These are phyloP conservation scores for Hephaestus fuliginosus DNA, from an alignment of 2,797 vertebrate species.

Conservation along the genomic window DNA sequence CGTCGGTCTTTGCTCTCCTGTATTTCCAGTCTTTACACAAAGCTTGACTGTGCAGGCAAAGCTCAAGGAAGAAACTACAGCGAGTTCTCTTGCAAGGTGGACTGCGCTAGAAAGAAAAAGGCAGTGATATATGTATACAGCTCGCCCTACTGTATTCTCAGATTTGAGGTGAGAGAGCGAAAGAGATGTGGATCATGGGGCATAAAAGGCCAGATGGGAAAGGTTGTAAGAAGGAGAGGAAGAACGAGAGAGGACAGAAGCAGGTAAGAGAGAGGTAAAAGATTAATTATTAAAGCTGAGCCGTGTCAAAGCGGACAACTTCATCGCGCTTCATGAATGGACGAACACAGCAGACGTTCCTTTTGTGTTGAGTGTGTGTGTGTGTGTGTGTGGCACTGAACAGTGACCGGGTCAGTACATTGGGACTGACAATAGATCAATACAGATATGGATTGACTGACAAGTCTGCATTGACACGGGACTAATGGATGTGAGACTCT, in stretches of 20 bases:
- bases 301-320: slow-evolving; percentile 40
- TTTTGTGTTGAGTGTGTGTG: slow-evolving; percentile 8
- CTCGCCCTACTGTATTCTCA: background rate
- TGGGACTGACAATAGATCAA: slow-evolving; percentile 58
- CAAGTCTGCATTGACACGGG: slow-evolving; percentile 46
- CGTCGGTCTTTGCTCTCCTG: slow-evolving; percentile 5
- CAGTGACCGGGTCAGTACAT: background rate
- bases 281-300: slow-evolving; percentile 59
- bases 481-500: slow-evolving; percentile 47
- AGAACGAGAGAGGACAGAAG: slow-evolving; percentile 10
- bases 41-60: slow-evolving; percentile 8
- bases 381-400: slow-evolving; percentile 23
- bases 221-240: background rate
- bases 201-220: slow-evolving; percentile 6
- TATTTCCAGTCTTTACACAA: slow-evolving; percentile 21
- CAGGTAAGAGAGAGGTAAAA: slow-evolving; percentile 26
- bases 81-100: background rate
- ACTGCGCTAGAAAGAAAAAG: background rate
- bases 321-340: slow-evolving; percentile 33
- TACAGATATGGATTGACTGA: slow-evolving; percentile 65
- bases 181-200: background rate
- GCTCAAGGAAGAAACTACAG: slow-evolving; percentile 5
- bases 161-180: slow-evolving; percentile 1
- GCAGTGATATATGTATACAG: background rate
- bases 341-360: slow-evolving; percentile 2